These are phyloP conservation scores for Todus mexicanus DNA, from an alignment of 2,797 vertebrate species.

Conservation along the genomic window DNA sequence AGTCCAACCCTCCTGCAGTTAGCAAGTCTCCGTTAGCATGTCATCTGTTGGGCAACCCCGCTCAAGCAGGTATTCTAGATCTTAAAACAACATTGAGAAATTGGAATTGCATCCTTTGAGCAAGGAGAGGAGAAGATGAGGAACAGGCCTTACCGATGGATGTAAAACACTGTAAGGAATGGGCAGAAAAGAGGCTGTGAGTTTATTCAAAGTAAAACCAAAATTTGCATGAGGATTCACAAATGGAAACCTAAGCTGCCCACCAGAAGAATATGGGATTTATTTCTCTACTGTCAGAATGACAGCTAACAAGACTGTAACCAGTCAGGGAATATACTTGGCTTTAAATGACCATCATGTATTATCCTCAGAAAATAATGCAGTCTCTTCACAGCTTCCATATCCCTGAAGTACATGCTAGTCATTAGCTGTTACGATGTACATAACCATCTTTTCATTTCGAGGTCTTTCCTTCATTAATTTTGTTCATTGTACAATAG, in stretches of 20 bases:
- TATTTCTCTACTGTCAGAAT: background rate
- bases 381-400: background rate
- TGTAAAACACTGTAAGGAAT: background rate
- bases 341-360: conserved; percentile 8
- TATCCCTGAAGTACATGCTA: background rate
- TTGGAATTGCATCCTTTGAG: background rate
- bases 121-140: background rate
- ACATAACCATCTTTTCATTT: background rate
- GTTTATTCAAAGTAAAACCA: background rate
- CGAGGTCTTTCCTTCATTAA: background rate
- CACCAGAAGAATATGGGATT: background rate
- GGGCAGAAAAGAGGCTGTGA: background rate
- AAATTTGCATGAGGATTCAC: background rate
- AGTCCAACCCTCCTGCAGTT: too few species aligned
- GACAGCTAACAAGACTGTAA: background rate
- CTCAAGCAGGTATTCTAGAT: background rate
- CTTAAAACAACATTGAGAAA: background rate
- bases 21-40: background rate
- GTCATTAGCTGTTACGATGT: background rate
- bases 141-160: background rate
- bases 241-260: background rate
- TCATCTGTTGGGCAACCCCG: background rate
- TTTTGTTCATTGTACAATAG: background rate
- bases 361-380: background rate
- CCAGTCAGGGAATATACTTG: background rate